Percentiles rank a stretch among this genome's conserved stretches.
Evolutionary conservation across 2,888 invertebrate species (phyloP).

Genomic region (Theristus sp.): DNA sequence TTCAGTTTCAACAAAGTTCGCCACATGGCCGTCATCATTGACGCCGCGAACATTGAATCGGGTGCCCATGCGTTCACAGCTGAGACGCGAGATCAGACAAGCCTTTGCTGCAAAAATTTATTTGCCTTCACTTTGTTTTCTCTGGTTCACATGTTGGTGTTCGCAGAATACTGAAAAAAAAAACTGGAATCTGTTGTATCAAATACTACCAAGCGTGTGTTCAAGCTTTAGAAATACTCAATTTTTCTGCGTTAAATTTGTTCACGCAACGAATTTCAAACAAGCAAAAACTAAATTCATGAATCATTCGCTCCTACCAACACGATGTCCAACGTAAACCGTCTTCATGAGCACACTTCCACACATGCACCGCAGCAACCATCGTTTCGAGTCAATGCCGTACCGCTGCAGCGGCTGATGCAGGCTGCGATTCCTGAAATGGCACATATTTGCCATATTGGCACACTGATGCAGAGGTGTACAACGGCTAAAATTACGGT

Average conservation of each 20-base stretch:
- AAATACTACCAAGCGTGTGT: neutral
- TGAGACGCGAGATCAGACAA: constrained; percentile 80
- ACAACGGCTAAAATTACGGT: too few relatives aligned
- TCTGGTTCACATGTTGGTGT: too few relatives aligned
- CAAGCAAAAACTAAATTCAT: neutral
- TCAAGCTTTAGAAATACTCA: neutral
- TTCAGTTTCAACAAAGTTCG: constrained; percentile 99
- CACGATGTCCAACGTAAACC: constrained; percentile 85
- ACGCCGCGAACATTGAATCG: constrained; percentile 92
- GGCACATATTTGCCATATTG: too few relatives aligned
- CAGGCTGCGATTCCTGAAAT: constrained; percentile 65
- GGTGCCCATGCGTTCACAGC: constrained; percentile 93
- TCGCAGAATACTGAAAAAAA: too few relatives aligned
- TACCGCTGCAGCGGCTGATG: constrained; percentile 77
- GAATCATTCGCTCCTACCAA: too few relatives aligned
- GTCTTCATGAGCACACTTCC: constrained; percentile 92
- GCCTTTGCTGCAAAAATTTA: constrained; percentile 47
- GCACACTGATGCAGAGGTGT: too few relatives aligned
- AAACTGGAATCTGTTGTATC: too few relatives aligned
- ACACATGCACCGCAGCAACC: constrained; percentile 88
- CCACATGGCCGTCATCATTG: constrained; percentile 96
- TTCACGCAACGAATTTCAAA: neutral
- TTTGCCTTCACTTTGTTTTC: too few relatives aligned
- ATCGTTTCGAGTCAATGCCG: constrained; percentile 68
- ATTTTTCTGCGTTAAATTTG: too few relatives aligned